Evolutionary conservation across 2,113 vertebrate genomes (phyloP).

Genomic region (Daboia siamensis): DNA sequence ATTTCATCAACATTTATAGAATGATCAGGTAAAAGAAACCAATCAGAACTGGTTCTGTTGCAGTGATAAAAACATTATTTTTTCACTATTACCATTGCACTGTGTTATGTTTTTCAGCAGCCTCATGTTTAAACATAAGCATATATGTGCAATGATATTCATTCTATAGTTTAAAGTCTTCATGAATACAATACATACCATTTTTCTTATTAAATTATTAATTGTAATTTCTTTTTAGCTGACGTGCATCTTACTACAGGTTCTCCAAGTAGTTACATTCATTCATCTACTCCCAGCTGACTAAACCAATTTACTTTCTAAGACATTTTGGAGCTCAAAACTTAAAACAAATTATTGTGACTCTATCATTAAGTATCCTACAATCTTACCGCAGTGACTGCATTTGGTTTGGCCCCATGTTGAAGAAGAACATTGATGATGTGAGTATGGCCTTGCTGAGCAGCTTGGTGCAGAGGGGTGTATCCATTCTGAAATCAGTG

Average conservation of each 20-base stretch:
- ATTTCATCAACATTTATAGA: not conserved
- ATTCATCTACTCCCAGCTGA: constrained; percentile 60
- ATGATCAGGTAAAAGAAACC: not conserved
- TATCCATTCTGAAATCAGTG: constrained; percentile 83
- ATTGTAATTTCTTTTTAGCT: not conserved
- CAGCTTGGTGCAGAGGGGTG: constrained; percentile 94
- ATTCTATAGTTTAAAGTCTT: not conserved
- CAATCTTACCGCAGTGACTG: constrained; percentile 83
- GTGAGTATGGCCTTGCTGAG: constrained; percentile 96
- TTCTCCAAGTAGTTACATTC: not conserved
- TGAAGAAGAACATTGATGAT: constrained; percentile 92
- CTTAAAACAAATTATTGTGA: not conserved
- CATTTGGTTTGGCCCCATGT: constrained; percentile 88
- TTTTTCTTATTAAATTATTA: not conserved
- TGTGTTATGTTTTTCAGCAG: not conserved
- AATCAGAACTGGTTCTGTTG: not conserved
- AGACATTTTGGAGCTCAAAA: not conserved
- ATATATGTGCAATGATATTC: not conserved
- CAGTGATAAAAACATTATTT: not conserved
- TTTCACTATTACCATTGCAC: not conserved
- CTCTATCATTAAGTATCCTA: not conserved
- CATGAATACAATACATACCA: not conserved
- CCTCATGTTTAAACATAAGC: not conserved
- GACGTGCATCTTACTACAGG: not conserved
- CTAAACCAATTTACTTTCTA: not conserved